Conservation (phyloP, 1,140 invertebrate genomes). For the Hesperophylax magnus region DNA sequence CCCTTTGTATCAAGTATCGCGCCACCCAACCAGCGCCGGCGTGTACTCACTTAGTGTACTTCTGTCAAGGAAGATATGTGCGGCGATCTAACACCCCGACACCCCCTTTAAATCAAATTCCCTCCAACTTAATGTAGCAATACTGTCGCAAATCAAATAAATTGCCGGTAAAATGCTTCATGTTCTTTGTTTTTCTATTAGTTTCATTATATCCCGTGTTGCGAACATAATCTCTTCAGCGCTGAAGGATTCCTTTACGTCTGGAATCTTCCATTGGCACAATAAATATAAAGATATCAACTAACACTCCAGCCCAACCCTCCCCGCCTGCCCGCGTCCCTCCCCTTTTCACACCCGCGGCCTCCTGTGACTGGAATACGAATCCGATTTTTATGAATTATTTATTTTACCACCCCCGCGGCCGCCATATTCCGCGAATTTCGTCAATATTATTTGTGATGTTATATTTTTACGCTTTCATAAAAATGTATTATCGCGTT, state of each 20-base stretch:
- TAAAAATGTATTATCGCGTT: conserved; percentile 50
- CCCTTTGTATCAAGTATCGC: no score
- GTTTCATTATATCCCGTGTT: conserved; percentile 2
- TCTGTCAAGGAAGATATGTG: no score
- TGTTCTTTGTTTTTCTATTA: neutral
- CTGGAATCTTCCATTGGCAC: neutral
- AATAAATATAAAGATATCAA: conserved; percentile 40
- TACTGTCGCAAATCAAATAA: no score
- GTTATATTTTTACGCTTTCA: conserved; percentile 52
- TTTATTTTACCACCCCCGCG: conserved; percentile 45
- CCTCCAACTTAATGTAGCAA: no score
- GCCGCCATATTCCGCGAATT: conserved; percentile 39
- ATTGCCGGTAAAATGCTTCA: no score
- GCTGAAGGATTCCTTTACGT: neutral
- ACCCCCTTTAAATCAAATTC: no score
- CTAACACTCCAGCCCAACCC: conserved; percentile 12
- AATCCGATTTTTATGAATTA: conserved; percentile 54
- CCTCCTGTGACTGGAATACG: conserved; percentile 28
- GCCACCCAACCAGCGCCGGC: no score
- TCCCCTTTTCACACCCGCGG: neutral
- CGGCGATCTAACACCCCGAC: no score
- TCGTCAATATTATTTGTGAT: conserved; percentile 51
- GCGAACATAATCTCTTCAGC: neutral
- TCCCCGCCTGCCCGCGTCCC: neutral
- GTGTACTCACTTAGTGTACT: no score